phyloP scores from a whole-genome alignment of 2,113 vertebrate species.

The Channa argus region DNA sequence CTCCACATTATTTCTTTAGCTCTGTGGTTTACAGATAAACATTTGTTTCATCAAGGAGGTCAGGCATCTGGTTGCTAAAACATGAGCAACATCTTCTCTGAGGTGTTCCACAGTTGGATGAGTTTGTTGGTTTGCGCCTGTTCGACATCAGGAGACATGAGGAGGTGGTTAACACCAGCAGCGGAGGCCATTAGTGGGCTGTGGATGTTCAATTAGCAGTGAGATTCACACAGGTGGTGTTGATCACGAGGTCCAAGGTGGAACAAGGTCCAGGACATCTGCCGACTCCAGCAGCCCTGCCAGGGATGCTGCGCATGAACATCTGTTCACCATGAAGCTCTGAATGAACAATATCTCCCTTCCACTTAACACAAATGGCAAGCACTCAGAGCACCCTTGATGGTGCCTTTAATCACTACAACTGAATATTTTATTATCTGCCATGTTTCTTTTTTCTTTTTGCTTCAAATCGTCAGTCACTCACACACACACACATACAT shows the following conservation, averaged over 20 bases:
- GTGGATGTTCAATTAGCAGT: conserved; percentile 63
- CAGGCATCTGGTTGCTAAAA: conserved; percentile 7
- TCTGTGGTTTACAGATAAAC: neutral
- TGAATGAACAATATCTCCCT: conserved; percentile 45
- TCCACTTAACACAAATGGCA: conserved; percentile 20
- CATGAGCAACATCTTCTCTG: neutral
- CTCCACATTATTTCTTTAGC: no score
- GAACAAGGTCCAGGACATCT: conserved; percentile 64
- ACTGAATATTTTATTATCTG: conserved; percentile 43
- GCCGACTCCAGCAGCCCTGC: conserved; percentile 43
- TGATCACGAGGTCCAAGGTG: conserved; percentile 54
- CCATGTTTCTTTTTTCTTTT: conserved; percentile 29
- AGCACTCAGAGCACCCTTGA: neutral
- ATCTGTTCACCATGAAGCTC: conserved; percentile 62
- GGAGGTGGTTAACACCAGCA: conserved; percentile 37
- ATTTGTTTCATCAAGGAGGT: neutral
- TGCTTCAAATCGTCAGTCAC: neutral
- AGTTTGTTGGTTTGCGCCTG: neutral
- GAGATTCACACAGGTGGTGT: conserved; percentile 53
- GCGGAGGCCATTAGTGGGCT: conserved; percentile 31
- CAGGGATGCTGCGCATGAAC: conserved; percentile 45
- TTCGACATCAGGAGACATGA: conserved; percentile 3
- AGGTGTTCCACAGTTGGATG: neutral
- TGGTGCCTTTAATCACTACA: conserved; percentile 18
- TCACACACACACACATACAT: conserved; percentile 3